These are phyloP conservation scores for Bedellia somnulentella DNA, from an alignment of 2,888 invertebrate genomes.

Conservation along the genomic window DNA sequence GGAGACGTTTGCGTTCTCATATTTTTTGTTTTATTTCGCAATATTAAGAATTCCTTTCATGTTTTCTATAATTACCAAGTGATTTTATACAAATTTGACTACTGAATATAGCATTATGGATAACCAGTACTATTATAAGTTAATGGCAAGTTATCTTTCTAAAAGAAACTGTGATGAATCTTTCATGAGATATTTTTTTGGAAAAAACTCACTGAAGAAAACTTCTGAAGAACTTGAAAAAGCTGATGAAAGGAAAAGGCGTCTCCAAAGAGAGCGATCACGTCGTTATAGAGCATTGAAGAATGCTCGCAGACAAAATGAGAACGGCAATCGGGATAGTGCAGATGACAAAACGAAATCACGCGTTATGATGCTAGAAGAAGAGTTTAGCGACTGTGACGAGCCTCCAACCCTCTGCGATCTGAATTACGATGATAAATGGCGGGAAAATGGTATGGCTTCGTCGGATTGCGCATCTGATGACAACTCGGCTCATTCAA, in stretches of 20 bases:
- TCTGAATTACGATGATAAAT: conserved; percentile 37
- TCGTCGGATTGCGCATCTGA: conserved; percentile 45
- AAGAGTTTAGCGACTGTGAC: conserved; percentile 41
- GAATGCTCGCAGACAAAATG: conserved; percentile 46
- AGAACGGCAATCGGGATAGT: conserved; percentile 21
- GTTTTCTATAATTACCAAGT: conserved; percentile 8
- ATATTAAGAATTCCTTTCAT: conserved; percentile 25
- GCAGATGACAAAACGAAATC: conserved; percentile 26
- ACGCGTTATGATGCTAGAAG: conserved; percentile 24
- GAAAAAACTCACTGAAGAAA: conserved; percentile 45
- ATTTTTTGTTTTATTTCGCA: conserved; percentile 38
- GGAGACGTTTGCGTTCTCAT: conserved; percentile 42
- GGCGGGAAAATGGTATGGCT: conserved; percentile 25
- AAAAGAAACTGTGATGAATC: conserved; percentile 55
- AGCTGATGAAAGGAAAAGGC: conserved; percentile 45
- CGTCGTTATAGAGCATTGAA: conserved; percentile 46
- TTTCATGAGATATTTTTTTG: conserved; percentile 53
- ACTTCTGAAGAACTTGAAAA: conserved; percentile 46
- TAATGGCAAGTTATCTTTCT: conserved; percentile 51
- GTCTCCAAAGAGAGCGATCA: conserved; percentile 44
- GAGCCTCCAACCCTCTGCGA: conserved; percentile 50
- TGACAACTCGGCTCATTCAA: conserved; percentile 44
- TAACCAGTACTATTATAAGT: conserved; percentile 51
- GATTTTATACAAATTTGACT: neutral
- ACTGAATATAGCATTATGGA: conserved; percentile 22